Conservation (phyloP, 2,888 invertebrate species). For the Scaptomyza polygonia region DNA sequence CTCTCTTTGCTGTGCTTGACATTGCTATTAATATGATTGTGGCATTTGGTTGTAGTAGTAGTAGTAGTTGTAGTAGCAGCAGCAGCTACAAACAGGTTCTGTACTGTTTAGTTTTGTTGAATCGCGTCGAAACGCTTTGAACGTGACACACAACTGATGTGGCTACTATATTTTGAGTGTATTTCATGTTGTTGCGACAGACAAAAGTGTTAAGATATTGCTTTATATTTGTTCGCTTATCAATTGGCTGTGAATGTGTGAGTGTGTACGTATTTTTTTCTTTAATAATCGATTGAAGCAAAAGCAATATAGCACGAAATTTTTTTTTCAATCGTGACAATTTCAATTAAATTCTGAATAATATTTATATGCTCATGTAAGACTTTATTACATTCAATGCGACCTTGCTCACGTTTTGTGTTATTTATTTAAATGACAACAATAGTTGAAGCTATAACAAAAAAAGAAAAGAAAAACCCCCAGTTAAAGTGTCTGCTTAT, state of each 20-base stretch:
- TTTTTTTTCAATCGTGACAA: slow-evolving; percentile 7
- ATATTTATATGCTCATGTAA: neutral
- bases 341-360: neutral
- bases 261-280: neutral
- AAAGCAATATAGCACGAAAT: slow-evolving; percentile 9
- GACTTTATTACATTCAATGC: neutral
- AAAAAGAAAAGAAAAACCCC: neutral
- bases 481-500: slow-evolving; percentile 17
- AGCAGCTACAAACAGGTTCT: slow-evolving; percentile 1
- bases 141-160: slow-evolving; percentile 41
- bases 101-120: slow-evolving; percentile 22
- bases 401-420: slow-evolving; percentile 20
- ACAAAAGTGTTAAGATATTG: slow-evolving; percentile 11
- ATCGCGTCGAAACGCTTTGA: slow-evolving; percentile 27
- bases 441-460: neutral
- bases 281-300: slow-evolving; percentile 11
- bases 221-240: slow-evolving; percentile 23
- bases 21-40: slow-evolving; percentile 59
- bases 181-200: slow-evolving; percentile 10
- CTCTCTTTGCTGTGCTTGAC: slow-evolving; percentile 15
- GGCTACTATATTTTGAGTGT: slow-evolving; percentile 19
- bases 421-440: neutral
- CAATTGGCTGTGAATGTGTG: slow-evolving; percentile 5
- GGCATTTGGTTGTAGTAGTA: slow-evolving; percentile 15
- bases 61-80: slow-evolving; percentile 22